Conservation (phyloP, 2,797 vertebrate species). For the Prionace glauca region DNA sequence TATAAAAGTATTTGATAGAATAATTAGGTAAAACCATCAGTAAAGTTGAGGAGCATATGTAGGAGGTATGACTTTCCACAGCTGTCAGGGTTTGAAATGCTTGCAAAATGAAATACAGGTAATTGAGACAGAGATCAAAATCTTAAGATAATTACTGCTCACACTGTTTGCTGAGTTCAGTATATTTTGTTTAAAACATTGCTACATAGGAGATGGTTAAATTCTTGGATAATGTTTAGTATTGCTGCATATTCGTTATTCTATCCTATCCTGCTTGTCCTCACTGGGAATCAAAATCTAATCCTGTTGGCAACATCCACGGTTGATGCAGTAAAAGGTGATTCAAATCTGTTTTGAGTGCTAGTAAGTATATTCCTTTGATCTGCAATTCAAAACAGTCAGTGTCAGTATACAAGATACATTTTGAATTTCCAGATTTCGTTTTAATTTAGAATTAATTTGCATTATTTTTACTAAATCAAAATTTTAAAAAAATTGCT, state of each 20-base stretch:
- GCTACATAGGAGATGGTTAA: not conserved
- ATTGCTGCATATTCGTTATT: not conserved
- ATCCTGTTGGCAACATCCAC: not conserved
- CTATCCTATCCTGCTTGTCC: not conserved
- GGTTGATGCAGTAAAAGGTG: not conserved
- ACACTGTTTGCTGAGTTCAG: not conserved
- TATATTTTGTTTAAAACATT: not conserved
- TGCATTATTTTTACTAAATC: not conserved
- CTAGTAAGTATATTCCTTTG: not conserved
- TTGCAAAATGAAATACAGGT: not conserved
- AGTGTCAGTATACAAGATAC: not conserved
- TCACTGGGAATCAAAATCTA: not conserved
- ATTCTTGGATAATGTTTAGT: not conserved
- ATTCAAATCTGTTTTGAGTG: constrained; percentile 18
- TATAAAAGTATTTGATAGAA: too few relatives aligned
- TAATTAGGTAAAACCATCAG: not conserved
- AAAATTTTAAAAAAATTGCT: not conserved
- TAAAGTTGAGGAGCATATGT: not conserved
- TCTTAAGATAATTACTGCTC: not conserved
- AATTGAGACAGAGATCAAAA: not conserved
- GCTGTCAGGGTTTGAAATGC: not conserved
- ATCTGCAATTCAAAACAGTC: not conserved
- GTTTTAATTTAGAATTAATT: not conserved
- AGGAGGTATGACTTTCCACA: not conserved
- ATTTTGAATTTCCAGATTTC: not conserved